Conservation (phyloP, 2,888 invertebrate species). For the Clitarchus hookeri region DNA sequence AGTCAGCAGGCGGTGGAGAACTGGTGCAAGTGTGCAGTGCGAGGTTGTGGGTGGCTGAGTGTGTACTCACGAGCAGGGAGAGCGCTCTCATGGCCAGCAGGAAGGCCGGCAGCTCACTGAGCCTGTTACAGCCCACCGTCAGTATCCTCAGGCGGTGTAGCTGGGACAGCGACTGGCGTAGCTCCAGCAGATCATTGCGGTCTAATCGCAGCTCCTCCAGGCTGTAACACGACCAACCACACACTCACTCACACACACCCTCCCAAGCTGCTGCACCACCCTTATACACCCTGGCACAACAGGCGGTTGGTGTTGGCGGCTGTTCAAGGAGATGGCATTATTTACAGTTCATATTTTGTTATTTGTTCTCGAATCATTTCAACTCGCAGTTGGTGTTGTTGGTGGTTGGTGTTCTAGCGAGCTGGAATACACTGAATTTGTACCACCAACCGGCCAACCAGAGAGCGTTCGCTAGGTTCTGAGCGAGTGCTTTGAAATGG, state of each 20-base stretch:
- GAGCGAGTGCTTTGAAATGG: no score
- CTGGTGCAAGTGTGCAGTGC: not conserved
- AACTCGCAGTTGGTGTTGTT: no score
- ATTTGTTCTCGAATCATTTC: no score
- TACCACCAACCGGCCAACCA: no score
- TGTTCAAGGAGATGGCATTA: no score
- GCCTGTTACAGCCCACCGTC: constrained; percentile 62
- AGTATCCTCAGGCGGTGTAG: constrained; percentile 65
- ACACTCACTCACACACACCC: no score
- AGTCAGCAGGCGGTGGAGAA: not conserved
- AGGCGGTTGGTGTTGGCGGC: not conserved
- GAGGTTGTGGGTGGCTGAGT: no score
- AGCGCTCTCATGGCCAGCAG: constrained; percentile 62
- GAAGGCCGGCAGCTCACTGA: constrained; percentile 57
- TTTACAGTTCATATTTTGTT: no score
- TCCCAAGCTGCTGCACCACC: not conserved
- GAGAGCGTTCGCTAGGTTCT: no score
- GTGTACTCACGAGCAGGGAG: constrained; percentile 57
- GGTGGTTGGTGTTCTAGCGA: no score
- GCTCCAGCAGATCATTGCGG: constrained; percentile 70
- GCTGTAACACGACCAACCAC: constrained; percentile 56
- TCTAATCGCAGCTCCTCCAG: constrained; percentile 72
- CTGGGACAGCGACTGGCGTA: constrained; percentile 62
- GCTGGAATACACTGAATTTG: no score
- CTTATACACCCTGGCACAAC: not conserved